A percentile compares a stretch with the other conserved stretches of the same genome.
Conservation (phyloP, 2,113 vertebrate species). For the Candoia aspera region DNA sequence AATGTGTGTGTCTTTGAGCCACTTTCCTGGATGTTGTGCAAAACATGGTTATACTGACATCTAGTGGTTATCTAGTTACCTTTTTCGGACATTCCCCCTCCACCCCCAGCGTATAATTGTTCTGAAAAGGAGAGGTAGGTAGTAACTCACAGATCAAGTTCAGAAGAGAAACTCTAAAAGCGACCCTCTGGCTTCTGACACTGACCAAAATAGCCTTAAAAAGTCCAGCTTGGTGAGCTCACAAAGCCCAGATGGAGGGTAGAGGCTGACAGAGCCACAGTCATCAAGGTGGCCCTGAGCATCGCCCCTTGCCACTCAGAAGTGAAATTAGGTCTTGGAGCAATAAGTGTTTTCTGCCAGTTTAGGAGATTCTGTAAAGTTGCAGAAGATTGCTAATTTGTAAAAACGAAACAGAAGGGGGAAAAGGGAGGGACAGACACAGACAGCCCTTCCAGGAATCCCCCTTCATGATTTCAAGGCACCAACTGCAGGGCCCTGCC, state of each 20-base stretch:
- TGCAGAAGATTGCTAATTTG: neutral
- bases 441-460: neutral
- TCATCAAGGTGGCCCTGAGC: neutral
- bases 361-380: neutral
- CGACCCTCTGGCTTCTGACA: neutral
- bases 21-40: neutral
- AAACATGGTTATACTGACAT: slow-evolving; percentile 64
- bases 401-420: neutral
- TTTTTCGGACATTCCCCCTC: neutral
- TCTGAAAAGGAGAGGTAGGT: neutral
- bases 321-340: neutral
- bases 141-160: neutral
- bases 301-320: neutral
- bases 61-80: slow-evolving; percentile 64
- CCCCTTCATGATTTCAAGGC: neutral
- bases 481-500: neutral
- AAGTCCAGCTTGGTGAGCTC: neutral
- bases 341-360: neutral
- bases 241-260: neutral
- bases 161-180: neutral
- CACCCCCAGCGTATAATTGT: neutral
- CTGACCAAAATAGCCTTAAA: neutral
- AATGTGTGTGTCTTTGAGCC: too few relatives aligned
- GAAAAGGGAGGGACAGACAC: neutral
- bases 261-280: neutral